Evolutionary conservation across 2,888 invertebrate genomes (phyloP).

Genomic region (Nomada lathburiana): DNA sequence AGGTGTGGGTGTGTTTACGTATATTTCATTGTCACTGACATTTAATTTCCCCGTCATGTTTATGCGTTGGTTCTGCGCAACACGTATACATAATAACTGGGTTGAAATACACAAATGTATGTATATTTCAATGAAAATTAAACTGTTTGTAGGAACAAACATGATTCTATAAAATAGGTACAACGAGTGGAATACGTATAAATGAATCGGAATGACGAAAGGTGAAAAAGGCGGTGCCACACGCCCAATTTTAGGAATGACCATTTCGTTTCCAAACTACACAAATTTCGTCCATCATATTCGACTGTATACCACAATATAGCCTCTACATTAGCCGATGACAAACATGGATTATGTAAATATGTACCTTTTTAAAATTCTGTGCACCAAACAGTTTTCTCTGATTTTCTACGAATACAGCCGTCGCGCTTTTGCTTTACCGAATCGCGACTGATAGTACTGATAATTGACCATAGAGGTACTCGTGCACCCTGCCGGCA

Average conservation of each 20-base stretch:
- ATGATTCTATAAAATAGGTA: neutral
- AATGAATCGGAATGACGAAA: slow-evolving; percentile 65
- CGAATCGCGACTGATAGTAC: slow-evolving; percentile 57
- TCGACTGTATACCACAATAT: neutral
- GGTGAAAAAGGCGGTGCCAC: slow-evolving; percentile 82
- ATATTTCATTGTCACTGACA: slow-evolving; percentile 9
- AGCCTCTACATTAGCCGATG: slow-evolving; percentile 1
- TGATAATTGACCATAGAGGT: slow-evolving; percentile 40
- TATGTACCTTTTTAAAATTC: slow-evolving; percentile 44
- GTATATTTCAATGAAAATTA: neutral
- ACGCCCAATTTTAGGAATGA: slow-evolving; percentile 34
- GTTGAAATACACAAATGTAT: neutral
- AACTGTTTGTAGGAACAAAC: slow-evolving; percentile 5
- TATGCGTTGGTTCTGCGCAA: slow-evolving; percentile 20
- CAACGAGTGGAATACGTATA: slow-evolving; percentile 23
- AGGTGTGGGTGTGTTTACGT: slow-evolving; percentile 1
- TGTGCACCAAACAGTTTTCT: slow-evolving; percentile 16
- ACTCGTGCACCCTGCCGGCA: slow-evolving; percentile 33
- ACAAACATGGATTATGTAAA: slow-evolving; percentile 32
- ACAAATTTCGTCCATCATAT: neutral
- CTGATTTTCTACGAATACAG: slow-evolving; percentile 35
- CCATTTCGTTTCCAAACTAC: neutral
- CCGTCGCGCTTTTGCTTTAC: slow-evolving; percentile 63
- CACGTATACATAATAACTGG: neutral
- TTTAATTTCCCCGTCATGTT: slow-evolving; percentile 27